phyloP scores from a whole-genome alignment of 1,140 invertebrate genomes.

The Trachelipus rathkii region DNA sequence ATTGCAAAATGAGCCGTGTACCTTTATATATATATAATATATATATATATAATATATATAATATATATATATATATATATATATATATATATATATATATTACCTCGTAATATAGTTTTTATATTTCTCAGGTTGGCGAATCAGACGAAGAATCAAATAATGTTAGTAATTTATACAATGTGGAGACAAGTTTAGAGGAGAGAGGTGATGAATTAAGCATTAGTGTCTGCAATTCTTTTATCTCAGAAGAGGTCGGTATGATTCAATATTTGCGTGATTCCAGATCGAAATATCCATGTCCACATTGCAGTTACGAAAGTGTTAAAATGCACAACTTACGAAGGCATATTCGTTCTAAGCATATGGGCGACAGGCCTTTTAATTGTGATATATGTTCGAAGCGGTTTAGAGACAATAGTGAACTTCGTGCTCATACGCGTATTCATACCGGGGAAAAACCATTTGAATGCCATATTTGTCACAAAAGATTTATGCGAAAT shows the following conservation, averaged over 20 bases:
- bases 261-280: slow-evolving; percentile 32
- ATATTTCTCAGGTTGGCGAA: no score
- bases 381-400: slow-evolving; percentile 26
- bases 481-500: no score
- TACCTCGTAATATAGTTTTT: no score
- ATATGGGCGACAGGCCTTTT: slow-evolving; percentile 33
- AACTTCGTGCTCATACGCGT: slow-evolving; percentile 18
- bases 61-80: no score
- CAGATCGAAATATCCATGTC: slow-evolving; percentile 26
- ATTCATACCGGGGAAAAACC: slow-evolving; percentile 24
- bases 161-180: no score
- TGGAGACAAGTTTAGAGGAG: not conserved
- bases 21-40: no score
- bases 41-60: no score
- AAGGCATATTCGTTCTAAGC: slow-evolving; percentile 31
- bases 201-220: slow-evolving; percentile 8
- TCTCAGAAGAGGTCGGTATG: slow-evolving; percentile 18
- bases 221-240: slow-evolving; percentile 12
- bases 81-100: no score
- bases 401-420: not conserved
- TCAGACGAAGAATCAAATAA: no score
- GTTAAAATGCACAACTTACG: slow-evolving; percentile 29
- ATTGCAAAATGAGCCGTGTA: no score
- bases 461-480: not conserved
- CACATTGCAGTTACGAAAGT: not conserved